Base-by-base conservation (phyloP, 1,140 invertebrate genomes). In the Drosophila elegans region DNA sequence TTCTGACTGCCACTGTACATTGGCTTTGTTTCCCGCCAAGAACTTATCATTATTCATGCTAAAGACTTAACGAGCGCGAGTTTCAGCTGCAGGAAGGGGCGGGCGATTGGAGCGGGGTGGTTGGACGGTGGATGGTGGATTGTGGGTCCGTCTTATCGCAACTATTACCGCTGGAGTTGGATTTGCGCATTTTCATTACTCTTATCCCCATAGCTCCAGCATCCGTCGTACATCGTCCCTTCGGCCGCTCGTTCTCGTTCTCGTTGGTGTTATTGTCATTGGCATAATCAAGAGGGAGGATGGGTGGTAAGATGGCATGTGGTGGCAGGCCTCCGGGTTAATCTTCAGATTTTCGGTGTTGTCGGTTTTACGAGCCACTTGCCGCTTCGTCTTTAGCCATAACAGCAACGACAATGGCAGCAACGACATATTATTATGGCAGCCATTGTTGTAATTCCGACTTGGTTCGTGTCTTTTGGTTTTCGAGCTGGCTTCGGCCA, bases 21-120 rank as follows among this genome's bases (percentile, higher is more conserved):
- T 32, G 49, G 48, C 63, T 55, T 53, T 46, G 74, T 59, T 59
- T 66, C 64, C 49, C 56, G 49, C 77, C 68, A 63, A 73, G 85
- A 91, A 84, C 83, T 91, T 91, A 91, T 91, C 88, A 84, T 91
- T 91, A 91, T 91, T 91, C 89, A 91, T 91, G 88, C 83, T 91
- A 91, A 91, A 91, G 88, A 91, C 88, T 91, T 91, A 91, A 91
- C 88, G 88, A 91, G 88, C 84, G 80, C 78, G 77, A 53, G 59
- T 46, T 61, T 66, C 52, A 61, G 49, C 55, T 41, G 39, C 72
- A 53, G 21, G 45, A 53, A 27, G 69, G 36, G 67, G 32, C 38
- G 51, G 45, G 54, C 45, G 32, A 38, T 36, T n/a, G 45, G 21
- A 25, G 42, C 16, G 61, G 11, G 49, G 16, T 25, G 36, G 38